A percentile compares a stretch with the other conserved stretches of the same genome.
These are phyloP conservation scores for Philaethria dido DNA, from an alignment of 2,888 invertebrate genomes.

Conservation along the genomic window DNA sequence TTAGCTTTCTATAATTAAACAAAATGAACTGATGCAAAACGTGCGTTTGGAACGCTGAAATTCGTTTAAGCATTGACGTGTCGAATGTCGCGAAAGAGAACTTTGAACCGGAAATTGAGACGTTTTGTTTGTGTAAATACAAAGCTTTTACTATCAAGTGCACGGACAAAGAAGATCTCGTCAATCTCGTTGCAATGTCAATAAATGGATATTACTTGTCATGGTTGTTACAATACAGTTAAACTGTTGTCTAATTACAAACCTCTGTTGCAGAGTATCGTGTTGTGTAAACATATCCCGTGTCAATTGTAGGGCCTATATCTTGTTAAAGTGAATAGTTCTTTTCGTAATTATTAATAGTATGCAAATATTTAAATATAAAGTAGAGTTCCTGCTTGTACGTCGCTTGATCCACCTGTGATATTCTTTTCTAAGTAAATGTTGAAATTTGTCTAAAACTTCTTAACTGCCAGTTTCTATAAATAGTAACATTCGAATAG, in stretches of 20 bases:
- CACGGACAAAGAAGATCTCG: constrained; percentile 80
- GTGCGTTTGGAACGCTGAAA: constrained; percentile 55
- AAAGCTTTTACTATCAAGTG: constrained; percentile 81
- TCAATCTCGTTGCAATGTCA: constrained; percentile 61
- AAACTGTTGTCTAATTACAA: constrained; percentile 56
- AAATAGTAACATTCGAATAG: constrained; percentile 56
- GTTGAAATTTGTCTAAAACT: constrained; percentile 62
- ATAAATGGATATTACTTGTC: constrained; percentile 59
- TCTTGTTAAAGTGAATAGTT: constrained; percentile 55
- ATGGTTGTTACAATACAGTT: constrained; percentile 59
- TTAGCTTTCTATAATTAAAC: constrained; percentile 68
- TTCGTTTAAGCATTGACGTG: constrained; percentile 59
- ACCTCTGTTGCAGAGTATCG: constrained; percentile 59
- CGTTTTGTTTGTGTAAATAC: constrained; percentile 83
- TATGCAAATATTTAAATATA: constrained; percentile 57
- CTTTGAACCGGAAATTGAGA: constrained; percentile 75
- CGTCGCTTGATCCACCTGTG: constrained; percentile 79
- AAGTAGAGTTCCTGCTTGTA: constrained; percentile 79
- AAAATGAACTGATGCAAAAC: constrained; percentile 62
- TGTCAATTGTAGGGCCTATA: constrained; percentile 75
- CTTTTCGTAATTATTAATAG: constrained; percentile 42
- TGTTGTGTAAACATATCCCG: constrained; percentile 66
- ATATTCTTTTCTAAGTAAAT: constrained; percentile 65
- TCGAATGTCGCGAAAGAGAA: constrained; percentile 82
- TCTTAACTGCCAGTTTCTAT: constrained; percentile 64